A percentile compares a stretch with the other conserved stretches of the same genome.
These are phyloP conservation scores for Panzeria rudis DNA, from an alignment of 2,888 invertebrate genomes.

Conservation along the genomic window DNA sequence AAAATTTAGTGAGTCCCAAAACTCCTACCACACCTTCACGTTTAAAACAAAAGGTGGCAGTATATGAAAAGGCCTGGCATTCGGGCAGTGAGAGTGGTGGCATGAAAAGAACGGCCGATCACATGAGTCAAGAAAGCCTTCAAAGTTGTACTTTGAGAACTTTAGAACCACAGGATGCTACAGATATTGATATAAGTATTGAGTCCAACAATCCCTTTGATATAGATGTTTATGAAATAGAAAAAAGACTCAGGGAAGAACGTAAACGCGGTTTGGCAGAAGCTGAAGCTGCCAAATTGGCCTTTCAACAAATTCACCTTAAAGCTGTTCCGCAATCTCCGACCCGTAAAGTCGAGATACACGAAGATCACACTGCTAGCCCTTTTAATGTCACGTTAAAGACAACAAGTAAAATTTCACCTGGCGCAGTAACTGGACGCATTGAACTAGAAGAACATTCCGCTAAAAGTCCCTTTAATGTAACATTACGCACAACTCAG, in stretches of 20 bases:
- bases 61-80: conserved; percentile 92
- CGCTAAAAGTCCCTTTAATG: conserved; percentile 78
- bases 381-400: conserved; percentile 84
- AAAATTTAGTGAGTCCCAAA: conserved; percentile 66
- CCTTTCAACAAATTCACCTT: conserved; percentile 86
- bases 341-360: conserved; percentile 83
- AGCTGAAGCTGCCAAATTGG: conserved; percentile 83
- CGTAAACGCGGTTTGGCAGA: conserved; percentile 84
- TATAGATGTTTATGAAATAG: conserved; percentile 86
- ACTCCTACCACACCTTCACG: conserved; percentile 82
- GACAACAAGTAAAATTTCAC: conserved; percentile 82
- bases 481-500: conserved; percentile 75
- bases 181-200: conserved; percentile 55
- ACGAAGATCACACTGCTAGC: conserved; percentile 75
- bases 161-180: conserved; percentile 60
- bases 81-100: conserved; percentile 80
- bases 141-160: too few relatives aligned
- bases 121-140: conserved; percentile 76
- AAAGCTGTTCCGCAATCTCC: conserved; percentile 85
- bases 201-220: conserved; percentile 80
- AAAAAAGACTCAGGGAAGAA: conserved; percentile 85
- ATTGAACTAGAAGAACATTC: conserved; percentile 73
- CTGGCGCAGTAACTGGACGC: conserved; percentile 76
- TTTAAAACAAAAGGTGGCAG: conserved; percentile 89
- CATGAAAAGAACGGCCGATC: conserved; percentile 79